These are phyloP conservation scores for Nerophis ophidion DNA, from an alignment of 2,113 vertebrate genomes.

Conservation along the genomic window DNA sequence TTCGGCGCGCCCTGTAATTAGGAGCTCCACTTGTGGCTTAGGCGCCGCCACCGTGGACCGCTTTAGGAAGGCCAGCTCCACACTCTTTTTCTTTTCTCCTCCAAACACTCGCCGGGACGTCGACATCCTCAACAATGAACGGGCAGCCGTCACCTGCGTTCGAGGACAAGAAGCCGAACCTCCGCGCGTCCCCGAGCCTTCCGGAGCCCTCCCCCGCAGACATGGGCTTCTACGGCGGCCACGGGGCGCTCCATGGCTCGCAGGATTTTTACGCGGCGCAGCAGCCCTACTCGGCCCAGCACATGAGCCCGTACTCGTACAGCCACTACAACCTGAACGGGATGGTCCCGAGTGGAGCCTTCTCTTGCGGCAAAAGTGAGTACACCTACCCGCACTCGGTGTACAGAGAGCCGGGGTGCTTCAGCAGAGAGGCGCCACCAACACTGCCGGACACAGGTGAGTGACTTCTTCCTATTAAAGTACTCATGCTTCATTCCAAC, in stretches of 20 bases:
- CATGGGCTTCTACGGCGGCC: conserved; percentile 82
- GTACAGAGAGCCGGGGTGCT: conserved; percentile 80
- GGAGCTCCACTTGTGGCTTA: conserved; percentile 56
- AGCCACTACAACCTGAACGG: conserved; percentile 83
- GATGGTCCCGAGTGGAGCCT: conserved; percentile 71
- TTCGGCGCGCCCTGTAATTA: conserved; percentile 68
- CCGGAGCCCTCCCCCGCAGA: conserved; percentile 82
- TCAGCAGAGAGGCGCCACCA: conserved; percentile 76
- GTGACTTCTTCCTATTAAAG: conserved; percentile 12
- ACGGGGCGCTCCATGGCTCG: conserved; percentile 58
- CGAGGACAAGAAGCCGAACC: conserved; percentile 76
- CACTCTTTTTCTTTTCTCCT: conserved; percentile 5
- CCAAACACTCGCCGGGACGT: conserved; percentile 4
- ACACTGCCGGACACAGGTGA: conserved; percentile 78
- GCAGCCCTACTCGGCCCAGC: conserved; percentile 68
- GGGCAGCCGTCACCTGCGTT: conserved; percentile 68
- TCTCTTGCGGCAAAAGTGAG: conserved; percentile 81
- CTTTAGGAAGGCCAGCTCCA: conserved; percentile 40
- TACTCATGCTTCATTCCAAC: background rate
- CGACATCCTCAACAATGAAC: conserved; percentile 68
- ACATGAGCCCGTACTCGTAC: conserved; percentile 75
- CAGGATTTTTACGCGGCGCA: conserved; percentile 78
- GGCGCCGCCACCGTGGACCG: conserved; percentile 61
- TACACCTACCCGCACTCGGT: conserved; percentile 77
- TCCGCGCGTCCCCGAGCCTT: conserved; percentile 79